Evolutionary conservation across 2,888 invertebrate species (phyloP), one percentile per base, ranked within the genome.

Genomic region (Sisyra terminalis): DNA sequence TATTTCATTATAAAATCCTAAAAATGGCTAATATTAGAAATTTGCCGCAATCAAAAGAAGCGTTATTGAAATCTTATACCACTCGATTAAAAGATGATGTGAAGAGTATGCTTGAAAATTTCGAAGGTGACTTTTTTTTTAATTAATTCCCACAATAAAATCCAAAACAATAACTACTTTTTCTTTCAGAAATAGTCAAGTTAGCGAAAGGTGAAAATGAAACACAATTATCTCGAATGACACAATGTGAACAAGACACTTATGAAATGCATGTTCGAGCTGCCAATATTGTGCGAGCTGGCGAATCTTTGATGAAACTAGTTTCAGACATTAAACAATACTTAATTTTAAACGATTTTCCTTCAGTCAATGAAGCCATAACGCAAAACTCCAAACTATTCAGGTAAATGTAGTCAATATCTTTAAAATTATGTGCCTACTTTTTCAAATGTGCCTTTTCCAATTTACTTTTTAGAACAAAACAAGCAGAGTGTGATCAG

Each of bases 261-360:
- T 93, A 85, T 66, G 94, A 89, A 67, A 93, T 94, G 90, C 89
- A 93, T 67, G 93, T 96, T 2, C 67, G 96, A 55, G 88, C 94
- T 24, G 87, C 94, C 4, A 96, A 96, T 59, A 94, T 96, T 56
- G 93, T 94, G 1, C 70, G 96, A 53, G 96, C 97, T 45, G 93
- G 92, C 1, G 96, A 97, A 66, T 93, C 94, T 1, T 63, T 98
- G 16, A 89, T 94, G 85, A 96, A 96, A 61, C 67, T 98, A 18
- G 93, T 96, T 1, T 90, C 94, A 0, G 96, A 97, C 59, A 88
- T 98, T 47, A 97, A 97, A 57, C 96, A 98, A 58, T 98, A 96
- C 61, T 68, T 97, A 36, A 94, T 97, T 53, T 70, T 98, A 14
- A 97, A 97, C 61, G 97, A 98, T 64, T 98, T 98, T 58, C 93